phyloP scores from a whole-genome alignment of 2,113 vertebrate genomes.

The Ramphastos sulfuratus region DNA sequence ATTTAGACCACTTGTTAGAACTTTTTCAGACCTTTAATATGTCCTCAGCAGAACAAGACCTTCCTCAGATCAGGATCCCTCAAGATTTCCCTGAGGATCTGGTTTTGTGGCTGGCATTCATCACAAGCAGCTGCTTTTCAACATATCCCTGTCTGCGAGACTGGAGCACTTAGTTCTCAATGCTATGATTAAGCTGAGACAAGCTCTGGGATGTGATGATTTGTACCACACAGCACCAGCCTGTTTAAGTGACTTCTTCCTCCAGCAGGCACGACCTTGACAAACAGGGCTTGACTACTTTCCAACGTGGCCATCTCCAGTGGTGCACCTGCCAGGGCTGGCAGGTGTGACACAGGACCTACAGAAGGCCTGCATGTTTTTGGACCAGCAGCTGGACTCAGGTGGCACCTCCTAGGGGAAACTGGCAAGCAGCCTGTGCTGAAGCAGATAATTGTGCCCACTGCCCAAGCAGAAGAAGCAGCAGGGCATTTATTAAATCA shows the following conservation, averaged over 20 bases:
- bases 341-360: background rate
- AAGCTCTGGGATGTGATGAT: accelerated
- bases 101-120: accelerated
- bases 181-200: background rate
- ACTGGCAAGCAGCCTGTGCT: background rate
- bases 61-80: background rate
- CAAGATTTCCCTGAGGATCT: background rate
- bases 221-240: background rate
- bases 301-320: background rate
- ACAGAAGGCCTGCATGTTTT: background rate
- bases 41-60: background rate
- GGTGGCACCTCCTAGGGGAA: background rate
- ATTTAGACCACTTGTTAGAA: background rate
- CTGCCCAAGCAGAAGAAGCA: background rate
- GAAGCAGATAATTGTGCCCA: background rate
- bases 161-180: background rate
- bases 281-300: background rate
- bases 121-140: background rate
- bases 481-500: background rate
- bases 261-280: background rate
- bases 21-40: background rate
- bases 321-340: background rate
- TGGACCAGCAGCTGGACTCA: background rate
- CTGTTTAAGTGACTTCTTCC: background rate
- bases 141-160: background rate